Conservation (phyloP, 2,888 invertebrate species). For the Scotopteryx bipunctaria region DNA sequence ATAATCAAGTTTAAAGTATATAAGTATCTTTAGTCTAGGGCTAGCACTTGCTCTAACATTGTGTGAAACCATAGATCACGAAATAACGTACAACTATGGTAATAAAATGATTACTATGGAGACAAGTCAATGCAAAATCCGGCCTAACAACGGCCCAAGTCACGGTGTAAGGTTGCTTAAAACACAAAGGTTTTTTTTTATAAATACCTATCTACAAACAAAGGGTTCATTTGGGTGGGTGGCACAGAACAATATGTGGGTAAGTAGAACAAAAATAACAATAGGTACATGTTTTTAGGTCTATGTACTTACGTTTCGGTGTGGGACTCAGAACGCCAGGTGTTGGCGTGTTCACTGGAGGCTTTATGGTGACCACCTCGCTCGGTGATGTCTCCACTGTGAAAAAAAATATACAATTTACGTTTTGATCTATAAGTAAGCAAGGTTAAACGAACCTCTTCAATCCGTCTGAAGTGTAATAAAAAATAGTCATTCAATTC, state of each 20-base stretch:
- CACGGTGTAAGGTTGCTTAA: conserved; percentile 46
- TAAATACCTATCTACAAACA: conserved; percentile 43
- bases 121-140: conserved; percentile 26
- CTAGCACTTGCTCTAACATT: no score
- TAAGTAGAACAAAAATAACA: conserved; percentile 25
- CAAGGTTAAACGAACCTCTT: neutral
- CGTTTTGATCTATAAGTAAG: neutral
- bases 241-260: conserved; percentile 33
- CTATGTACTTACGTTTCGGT: conserved; percentile 64
- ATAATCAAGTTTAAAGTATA: neutral
- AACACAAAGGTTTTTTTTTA: conserved; percentile 45
- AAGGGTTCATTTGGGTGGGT: conserved; percentile 42
- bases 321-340: conserved; percentile 49
- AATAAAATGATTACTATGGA: conserved; percentile 3
- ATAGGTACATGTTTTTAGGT: conserved; percentile 15
- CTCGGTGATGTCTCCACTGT: conserved; percentile 54
- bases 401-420: conserved; percentile 16
- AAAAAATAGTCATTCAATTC: conserved; percentile 10
- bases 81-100: conserved; percentile 5
- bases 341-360: conserved; percentile 54
- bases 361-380: conserved; percentile 57
- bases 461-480: neutral
- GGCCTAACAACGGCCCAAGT: conserved; percentile 24
- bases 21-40: no score
- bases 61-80: conserved; percentile 6